Evolutionary conservation across 2,888 invertebrate genomes (phyloP).

Genomic region (Orchestes rusci): DNA sequence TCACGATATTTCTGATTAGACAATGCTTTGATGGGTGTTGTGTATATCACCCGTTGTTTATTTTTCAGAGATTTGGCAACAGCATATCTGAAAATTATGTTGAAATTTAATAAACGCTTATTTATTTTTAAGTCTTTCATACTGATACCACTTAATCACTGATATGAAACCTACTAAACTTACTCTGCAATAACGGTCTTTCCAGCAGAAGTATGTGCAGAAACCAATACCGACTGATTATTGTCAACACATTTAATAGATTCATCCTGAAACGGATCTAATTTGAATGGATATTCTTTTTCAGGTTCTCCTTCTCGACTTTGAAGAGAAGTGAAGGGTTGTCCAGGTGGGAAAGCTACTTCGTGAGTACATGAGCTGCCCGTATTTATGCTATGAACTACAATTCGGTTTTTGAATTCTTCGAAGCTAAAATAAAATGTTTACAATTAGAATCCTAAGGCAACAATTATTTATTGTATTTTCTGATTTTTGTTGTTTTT

Average conservation of each 20-base stretch:
- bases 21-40: slow-evolving; percentile 97
- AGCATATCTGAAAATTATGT: slow-evolving; percentile 62
- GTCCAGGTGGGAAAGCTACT: slow-evolving; percentile 86
- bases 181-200: slow-evolving; percentile 99
- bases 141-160: neutral
- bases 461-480: too few species aligned
- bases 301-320: slow-evolving; percentile 63
- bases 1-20: slow-evolving; percentile 99
- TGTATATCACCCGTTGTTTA: slow-evolving; percentile 98
- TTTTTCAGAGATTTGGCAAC: slow-evolving; percentile 89
- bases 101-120: neutral
- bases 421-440: slow-evolving; percentile 58
- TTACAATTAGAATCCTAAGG: too few species aligned
- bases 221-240: slow-evolving; percentile 95
- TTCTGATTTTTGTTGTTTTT: too few species aligned
- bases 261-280: slow-evolving; percentile 98
- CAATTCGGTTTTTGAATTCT: slow-evolving; percentile 71
- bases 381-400: slow-evolving; percentile 83
- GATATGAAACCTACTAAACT: too few species aligned
- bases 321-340: slow-evolving; percentile 62
- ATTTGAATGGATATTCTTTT: slow-evolving; percentile 86
- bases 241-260: slow-evolving; percentile 96
- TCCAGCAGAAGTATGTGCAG: slow-evolving; percentile 98
- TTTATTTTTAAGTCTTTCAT: too few species aligned
- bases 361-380: slow-evolving; percentile 93